Percentiles rank a stretch among this genome's conserved stretches.
Evolutionary conservation across 1,140 invertebrate genomes (phyloP).

Genomic region (Macrobrachium rosenbergii): DNA sequence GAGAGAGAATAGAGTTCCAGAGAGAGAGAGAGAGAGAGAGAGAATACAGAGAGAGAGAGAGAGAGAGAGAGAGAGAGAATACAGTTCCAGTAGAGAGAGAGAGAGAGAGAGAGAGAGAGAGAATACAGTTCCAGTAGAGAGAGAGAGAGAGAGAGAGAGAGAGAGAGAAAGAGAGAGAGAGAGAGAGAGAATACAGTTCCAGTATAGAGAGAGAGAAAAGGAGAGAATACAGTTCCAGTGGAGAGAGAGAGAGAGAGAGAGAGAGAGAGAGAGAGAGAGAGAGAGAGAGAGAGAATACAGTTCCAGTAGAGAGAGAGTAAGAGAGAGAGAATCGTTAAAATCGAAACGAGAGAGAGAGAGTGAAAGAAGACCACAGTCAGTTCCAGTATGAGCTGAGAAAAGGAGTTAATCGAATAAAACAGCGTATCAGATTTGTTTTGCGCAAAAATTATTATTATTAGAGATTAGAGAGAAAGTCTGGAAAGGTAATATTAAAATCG

Average conservation of each 20-base stretch:
- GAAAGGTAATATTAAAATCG: no score
- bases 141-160: conserved; percentile 16
- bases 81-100: no score
- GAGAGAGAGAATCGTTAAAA: background rate
- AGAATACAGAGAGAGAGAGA: no score
- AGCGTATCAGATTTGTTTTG: no score
- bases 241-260: background rate
- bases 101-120: conserved; percentile 2
- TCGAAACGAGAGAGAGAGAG: background rate
- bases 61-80: no score
- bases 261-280: conserved; percentile 13
- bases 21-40: conserved; percentile 1
- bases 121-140: background rate
- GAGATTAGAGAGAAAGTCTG: no score
- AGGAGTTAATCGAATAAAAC: background rate
- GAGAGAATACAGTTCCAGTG: no score
- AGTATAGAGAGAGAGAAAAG: background rate
- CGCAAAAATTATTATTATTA: no score
- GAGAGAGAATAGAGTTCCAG: no score
- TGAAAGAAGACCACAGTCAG: no score
- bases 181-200: no score
- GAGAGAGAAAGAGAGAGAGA: conserved; percentile 14
- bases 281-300: background rate
- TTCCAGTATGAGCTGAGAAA: background rate
- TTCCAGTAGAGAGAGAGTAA: background rate